phyloP scores from a whole-genome alignment of 2,888 invertebrate species.

The Trisateles emortualis region DNA sequence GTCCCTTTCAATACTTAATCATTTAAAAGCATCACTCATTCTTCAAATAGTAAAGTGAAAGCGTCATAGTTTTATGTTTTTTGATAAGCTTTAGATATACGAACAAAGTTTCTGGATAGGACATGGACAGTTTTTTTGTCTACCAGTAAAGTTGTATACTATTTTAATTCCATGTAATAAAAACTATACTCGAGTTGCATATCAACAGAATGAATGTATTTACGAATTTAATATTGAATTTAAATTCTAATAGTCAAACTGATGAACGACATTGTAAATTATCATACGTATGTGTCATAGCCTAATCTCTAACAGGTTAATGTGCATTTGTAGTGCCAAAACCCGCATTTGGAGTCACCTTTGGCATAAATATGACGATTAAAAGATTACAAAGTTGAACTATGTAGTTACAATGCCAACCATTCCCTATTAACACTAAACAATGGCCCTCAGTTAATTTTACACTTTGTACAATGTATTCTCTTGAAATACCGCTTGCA shows the following conservation, averaged over 20 bases:
- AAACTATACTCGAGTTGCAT: no score
- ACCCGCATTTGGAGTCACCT: conserved; percentile 9
- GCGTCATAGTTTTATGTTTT: not conserved
- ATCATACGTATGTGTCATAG: not conserved
- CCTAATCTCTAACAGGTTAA: conserved; percentile 4
- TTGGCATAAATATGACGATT: conserved; percentile 19
- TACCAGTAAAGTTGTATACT: no score
- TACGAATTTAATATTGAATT: no score
- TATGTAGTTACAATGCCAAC: conserved; percentile 10
- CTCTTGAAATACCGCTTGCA: not conserved
- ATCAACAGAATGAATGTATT: no score
- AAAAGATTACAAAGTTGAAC: conserved; percentile 14
- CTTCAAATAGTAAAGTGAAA: not conserved
- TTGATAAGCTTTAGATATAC: no score
- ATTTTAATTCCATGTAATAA: no score
- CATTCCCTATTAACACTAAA: conserved; percentile 10
- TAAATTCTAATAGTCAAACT: not conserved
- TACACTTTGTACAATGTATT: not conserved
- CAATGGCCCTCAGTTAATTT: conserved; percentile 9
- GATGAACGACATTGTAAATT: not conserved
- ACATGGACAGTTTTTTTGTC: no score
- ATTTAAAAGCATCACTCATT: conserved; percentile 5
- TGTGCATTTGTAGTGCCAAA: conserved; percentile 8
- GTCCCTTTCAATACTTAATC: conserved; percentile 1
- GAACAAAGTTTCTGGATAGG: no score